Percentiles rank a stretch among this genome's conserved stretches.
These are phyloP conservation scores for Ceuthmochares aereus DNA, from an alignment of 2,113 vertebrate species.

Conservation along the genomic window DNA sequence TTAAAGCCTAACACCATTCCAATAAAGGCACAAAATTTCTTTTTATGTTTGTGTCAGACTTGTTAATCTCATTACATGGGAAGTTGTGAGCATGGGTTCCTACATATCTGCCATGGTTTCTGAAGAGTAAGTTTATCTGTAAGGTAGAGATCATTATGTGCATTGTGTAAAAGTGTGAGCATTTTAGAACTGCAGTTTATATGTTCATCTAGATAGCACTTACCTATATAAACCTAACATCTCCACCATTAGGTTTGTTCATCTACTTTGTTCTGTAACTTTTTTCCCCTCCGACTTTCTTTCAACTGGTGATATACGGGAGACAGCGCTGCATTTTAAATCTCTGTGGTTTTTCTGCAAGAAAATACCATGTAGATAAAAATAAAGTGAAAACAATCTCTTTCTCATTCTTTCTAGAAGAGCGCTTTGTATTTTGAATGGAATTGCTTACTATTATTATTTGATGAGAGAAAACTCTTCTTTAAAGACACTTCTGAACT, in stretches of 20 bases:
- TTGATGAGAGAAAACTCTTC: neutral
- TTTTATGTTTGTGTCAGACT: slow-evolving; percentile 85
- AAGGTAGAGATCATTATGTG: slow-evolving; percentile 70
- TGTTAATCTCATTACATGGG: slow-evolving; percentile 75
- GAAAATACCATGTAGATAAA: slow-evolving; percentile 73
- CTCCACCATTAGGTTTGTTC: slow-evolving; percentile 69
- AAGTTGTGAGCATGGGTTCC: slow-evolving; percentile 73
- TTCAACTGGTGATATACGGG: slow-evolving; percentile 56
- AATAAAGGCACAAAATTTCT: slow-evolving; percentile 94
- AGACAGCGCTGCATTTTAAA: slow-evolving; percentile 68
- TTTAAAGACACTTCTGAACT: neutral
- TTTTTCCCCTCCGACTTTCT: slow-evolving; percentile 44
- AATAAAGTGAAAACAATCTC: slow-evolving; percentile 77
- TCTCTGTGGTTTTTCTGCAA: slow-evolving; percentile 75
- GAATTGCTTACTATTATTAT: slow-evolving; percentile 9
- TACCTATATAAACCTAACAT: slow-evolving; percentile 29
- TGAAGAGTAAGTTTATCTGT: slow-evolving; percentile 66
- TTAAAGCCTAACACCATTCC: slow-evolving; percentile 92
- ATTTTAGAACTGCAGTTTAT: slow-evolving; percentile 51
- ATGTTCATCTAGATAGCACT: slow-evolving; percentile 76
- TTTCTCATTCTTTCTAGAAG: slow-evolving; percentile 71
- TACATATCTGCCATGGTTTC: slow-evolving; percentile 61
- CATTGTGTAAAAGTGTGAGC: slow-evolving; percentile 72
- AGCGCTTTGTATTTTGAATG: slow-evolving; percentile 7
- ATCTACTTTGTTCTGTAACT: slow-evolving; percentile 72